Evolutionary conservation across 2,888 invertebrate species (phyloP).

Genomic region (Petrophora chlorosata): DNA sequence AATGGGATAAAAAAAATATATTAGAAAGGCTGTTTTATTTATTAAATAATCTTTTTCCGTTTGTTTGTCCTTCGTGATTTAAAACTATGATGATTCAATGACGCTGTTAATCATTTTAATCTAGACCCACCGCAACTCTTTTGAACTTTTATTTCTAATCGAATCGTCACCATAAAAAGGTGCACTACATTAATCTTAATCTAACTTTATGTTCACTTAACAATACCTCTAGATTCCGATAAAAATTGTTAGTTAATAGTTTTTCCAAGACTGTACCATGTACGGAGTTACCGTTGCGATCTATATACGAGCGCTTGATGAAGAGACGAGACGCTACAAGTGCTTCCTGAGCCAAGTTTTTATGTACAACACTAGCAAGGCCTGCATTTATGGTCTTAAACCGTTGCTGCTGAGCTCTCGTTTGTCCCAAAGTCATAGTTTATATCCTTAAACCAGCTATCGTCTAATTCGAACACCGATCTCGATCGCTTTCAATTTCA

Average conservation of each 20-base stretch:
- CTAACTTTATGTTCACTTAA: conserved; percentile 8
- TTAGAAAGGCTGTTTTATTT: too few species aligned
- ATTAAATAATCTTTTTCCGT: too few species aligned
- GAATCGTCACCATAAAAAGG: not conserved
- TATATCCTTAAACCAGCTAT: too few species aligned
- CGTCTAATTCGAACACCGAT: too few species aligned
- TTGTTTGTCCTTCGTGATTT: too few species aligned
- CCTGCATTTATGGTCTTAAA: too few species aligned
- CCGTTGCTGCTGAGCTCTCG: too few species aligned
- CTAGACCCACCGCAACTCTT: not conserved
- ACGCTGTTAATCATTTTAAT: too few species aligned
- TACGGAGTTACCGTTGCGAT: conserved; percentile 65
- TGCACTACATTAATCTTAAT: conserved; percentile 1
- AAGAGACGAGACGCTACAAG: conserved; percentile 22
- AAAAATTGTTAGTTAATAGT: conserved; percentile 7
- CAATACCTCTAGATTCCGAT: conserved; percentile 12
- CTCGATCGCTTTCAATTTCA: too few species aligned
- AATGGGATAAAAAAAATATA: too few species aligned
- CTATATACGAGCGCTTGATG: conserved; percentile 62
- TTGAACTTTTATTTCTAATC: not conserved
- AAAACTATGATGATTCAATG: too few species aligned
- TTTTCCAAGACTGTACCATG: conserved; percentile 37
- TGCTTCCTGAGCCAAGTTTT: conserved; percentile 17
- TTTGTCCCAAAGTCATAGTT: too few species aligned
- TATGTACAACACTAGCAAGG: conserved; percentile 4